Base-by-base conservation (phyloP, 2,888 invertebrate genomes). In the Agonopterix subpropinquella region DNA sequence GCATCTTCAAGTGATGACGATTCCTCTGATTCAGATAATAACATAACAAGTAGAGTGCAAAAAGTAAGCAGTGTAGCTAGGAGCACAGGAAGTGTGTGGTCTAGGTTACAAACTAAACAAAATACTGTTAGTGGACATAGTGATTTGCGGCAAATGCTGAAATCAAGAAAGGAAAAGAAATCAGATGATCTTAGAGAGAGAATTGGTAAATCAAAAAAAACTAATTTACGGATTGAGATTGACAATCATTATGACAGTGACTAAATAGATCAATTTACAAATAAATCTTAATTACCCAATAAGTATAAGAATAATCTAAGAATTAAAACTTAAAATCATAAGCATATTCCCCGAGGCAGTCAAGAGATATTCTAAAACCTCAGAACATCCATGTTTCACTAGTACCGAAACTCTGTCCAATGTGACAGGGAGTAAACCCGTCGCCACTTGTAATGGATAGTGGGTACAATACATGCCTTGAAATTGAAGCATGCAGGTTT, bases 1-100 rank as follows among this genome's bases (percentile, higher is more conserved):
- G 2, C 7, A 13, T 36, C 5, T 4, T 45, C 41, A 2, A 43
- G 43, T 45, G 50, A 47, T 15, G 48, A 70, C 44, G 51, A 52
- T 37, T 53, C 55, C 49, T 73, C 72, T 67, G 80, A 77, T 43
- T 67, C 68, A 41, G 80, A 81, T 53, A 64, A 68, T 51, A 70
- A 90, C 62, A 79, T 89, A 11, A 87, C 88, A 68, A 91, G 91
- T 62, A 85, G 89, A 61, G 90, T 91, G 44, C 84, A 89, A 64
- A 86, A 77, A 70, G 73, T 87, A 9, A 69, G 62, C 42, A 72
- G 75, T 64, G 58, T 60, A 50, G 76, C 76, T 42, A 79, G 71
- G 47, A 73, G 74, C 47, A 71, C 77, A 11, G 82, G 80, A 5
- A 90, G 82, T 64, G 91, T 91, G 4, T 91, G 91, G 91, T 85